A percentile compares a stretch with the other conserved stretches of the same genome.
These are phyloP conservation scores for rabbit (Oryctolagus cuniculus) DNA, from an alignment of 2,113 vertebrate species.

Conservation along the genomic window mOryCun1.1 NC_091433.1:106934501-106935000, in stretches of 20 bases:
- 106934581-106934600: not conserved
- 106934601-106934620: not conserved
- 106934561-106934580: not conserved
- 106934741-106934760: not conserved
- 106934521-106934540: conserved; percentile 1
- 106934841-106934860: not conserved
- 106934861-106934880: not conserved
- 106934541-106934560: not conserved
- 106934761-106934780: not conserved
- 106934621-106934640: not conserved
- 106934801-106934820: not conserved
- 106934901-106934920: not conserved
- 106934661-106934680: not conserved
- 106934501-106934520: conserved; percentile 26
- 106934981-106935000: not conserved
- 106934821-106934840: not conserved
- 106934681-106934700: not conserved
- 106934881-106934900: not conserved
- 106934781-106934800: not conserved
- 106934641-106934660: not conserved
- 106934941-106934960: not conserved
- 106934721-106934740: not conserved
- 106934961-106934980: not conserved
- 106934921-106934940: not conserved
- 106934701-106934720: not conserved